Base-by-base conservation (phyloP, 2,113 vertebrate species). In the Podilymbus podiceps region DNA sequence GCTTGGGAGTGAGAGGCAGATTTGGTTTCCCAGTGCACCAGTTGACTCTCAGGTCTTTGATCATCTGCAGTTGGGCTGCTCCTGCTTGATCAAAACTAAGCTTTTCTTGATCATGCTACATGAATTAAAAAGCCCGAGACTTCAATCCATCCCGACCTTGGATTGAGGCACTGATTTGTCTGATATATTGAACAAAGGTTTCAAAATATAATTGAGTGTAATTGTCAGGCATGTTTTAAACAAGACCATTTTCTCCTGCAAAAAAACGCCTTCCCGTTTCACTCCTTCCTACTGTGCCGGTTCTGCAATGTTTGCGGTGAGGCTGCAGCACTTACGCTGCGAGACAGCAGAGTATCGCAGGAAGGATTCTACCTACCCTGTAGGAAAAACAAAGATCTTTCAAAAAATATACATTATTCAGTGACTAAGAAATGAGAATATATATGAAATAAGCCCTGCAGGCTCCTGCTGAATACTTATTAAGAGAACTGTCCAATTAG, bases 371-470 rank as follows among this genome's bases (percentile, higher is more conserved):
- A 85, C 89, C 77, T 79, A 69, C 92, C 80, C 94, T 77, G n/a
- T 77, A 95, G 95, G 92, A 95, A 94, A 83, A 93, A 42, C 80
- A 96, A 94, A 90, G 79, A 88, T 92, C 68, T 66, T 95, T 91
- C 71, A 33, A 85, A 93, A 92, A 96, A 78, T 88, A 91, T 40
- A 97, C 33, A 35, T 69, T 90, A 90, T 86, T 59, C 77, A 68
- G 38, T 52, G 85, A 93, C 82, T 96, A 85, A 95, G 85, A 95
- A 90, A 89, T 33, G 13, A 90, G 83, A 95, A 75, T 44, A 89
- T 44, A 89, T 92, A 72, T 58, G 64, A 84, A 87, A 18, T 49
- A 92, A 89, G 49, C 31, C 80, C 73, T 50, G 73, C 31, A 87
- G 89, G 86, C 35, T 90, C 66, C 67, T 71, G 7, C 55, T 67